Conservation (phyloP, 2,888 invertebrate genomes). For the Amphipyra berbera region DNA sequence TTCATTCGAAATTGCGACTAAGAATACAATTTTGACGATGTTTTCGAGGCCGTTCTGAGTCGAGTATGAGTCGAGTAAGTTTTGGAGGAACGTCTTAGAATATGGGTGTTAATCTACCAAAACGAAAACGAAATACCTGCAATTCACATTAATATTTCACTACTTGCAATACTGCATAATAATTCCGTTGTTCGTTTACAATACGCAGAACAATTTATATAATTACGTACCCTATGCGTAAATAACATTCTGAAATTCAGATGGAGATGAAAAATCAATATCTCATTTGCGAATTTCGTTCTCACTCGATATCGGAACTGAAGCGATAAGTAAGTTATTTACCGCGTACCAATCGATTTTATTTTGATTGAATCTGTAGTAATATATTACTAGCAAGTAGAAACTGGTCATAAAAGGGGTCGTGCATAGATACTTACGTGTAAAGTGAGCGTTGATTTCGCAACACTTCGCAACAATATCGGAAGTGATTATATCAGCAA, state of each 20-base stretch:
- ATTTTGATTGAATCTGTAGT: constrained; percentile 38
- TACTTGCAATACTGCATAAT: background rate
- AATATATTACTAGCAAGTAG: constrained; percentile 13
- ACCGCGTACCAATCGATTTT: constrained; percentile 33
- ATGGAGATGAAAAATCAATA: constrained; percentile 29
- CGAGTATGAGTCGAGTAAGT: no score
- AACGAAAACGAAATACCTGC: no score
- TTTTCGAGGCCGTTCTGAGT: no score
- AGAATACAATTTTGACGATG: no score
- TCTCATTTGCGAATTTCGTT: constrained; percentile 26
- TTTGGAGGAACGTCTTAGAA: no score
- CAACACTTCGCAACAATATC: constrained; percentile 33
- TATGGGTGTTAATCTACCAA: no score
- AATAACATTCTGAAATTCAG: constrained; percentile 2
- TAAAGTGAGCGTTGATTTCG: constrained; percentile 41
- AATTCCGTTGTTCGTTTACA: background rate
- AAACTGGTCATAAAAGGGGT: constrained; percentile 47
- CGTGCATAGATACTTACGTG: constrained; percentile 8
- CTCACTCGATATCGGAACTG: constrained; percentile 31
- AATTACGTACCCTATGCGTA: background rate
- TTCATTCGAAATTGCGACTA: no score
- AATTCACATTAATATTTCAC: no score
- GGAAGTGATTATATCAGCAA: constrained; percentile 41
- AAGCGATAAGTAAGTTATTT: constrained; percentile 14
- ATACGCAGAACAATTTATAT: background rate